Base-by-base conservation (phyloP, 2,797 vertebrate genomes). In the Florisuga fusca region DNA sequence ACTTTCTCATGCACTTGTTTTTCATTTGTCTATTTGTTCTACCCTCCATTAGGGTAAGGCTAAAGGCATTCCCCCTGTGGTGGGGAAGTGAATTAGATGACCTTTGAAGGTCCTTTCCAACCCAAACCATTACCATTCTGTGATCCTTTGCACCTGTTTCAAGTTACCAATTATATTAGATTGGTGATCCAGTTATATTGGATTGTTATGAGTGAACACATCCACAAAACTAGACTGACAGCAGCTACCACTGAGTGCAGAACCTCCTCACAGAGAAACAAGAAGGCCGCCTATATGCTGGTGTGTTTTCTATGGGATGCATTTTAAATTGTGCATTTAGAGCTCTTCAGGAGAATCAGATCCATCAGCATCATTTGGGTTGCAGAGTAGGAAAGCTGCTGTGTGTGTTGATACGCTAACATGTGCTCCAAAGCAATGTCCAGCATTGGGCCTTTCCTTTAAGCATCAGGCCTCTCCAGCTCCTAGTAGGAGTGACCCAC, bases 361-460 rank as follows among this genome's bases (percentile, higher is more conserved):
- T 74, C 11, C 9, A 3, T 66, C 53, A 27, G 55, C 55, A 46
- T 78, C 33, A 10, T 84, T 43, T 71, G 43, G 19, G 10, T 71
- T 84, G 31, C 23, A 11, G 27, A 34, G 25, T 34, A 55, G 50
- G 50, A 76, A 68, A 15, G 16, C 21, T 80, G 23, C 17, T 11
- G 0, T 61, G 20, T 38, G 26, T 55, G 5, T 27, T 38, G 23
- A 46, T 79, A 33, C 0, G 2, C 26, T 51, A 82, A 50, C 3
- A 7, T 73, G n/a, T 23, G 22, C 26, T 84, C 10, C n/a, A 79
- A 79, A 59, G n/a, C 67, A n/a, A 19, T n/a, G 45, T 58, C 27
- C 20, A 27, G 27, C 17, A 5, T 2, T 55, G 46, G 20, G 31
- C 20, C 18, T 48, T 43, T 73, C 7, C 15, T 66, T 73, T 38